Evolutionary conservation across 1,140 invertebrate genomes (phyloP).

Genomic region (Drosophila pandora): DNA sequence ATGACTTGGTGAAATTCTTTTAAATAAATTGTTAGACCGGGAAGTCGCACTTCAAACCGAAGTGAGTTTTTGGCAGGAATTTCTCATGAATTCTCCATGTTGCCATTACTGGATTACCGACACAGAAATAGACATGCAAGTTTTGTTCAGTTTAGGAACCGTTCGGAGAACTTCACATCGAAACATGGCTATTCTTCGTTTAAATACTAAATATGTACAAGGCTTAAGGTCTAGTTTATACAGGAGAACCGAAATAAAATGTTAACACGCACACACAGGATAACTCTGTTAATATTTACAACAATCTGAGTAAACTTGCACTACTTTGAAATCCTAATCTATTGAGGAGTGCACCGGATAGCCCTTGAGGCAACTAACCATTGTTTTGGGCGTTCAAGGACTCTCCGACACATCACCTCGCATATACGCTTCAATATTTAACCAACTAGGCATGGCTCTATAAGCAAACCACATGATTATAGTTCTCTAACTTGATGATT

Average conservation of each 20-base stretch:
- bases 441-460: slow-evolving; percentile 36
- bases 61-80: slow-evolving; percentile 33
- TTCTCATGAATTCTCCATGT: slow-evolving; percentile 9
- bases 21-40: slow-evolving; percentile 48
- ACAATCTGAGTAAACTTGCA: slow-evolving; percentile 43
- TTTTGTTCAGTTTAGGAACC: slow-evolving; percentile 29
- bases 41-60: slow-evolving; percentile 24
- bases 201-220: slow-evolving; percentile 39
- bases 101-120: slow-evolving; percentile 3
- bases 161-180: slow-evolving; percentile 27
- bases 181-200: slow-evolving; percentile 24
- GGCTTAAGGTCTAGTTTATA: slow-evolving; percentile 44
- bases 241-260: slow-evolving; percentile 22
- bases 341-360: background rate
- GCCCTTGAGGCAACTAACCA: background rate
- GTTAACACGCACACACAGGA: slow-evolving; percentile 10
- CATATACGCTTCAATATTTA: slow-evolving; percentile 27
- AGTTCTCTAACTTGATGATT: slow-evolving; percentile 27
- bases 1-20: slow-evolving; percentile 45
- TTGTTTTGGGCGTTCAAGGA: background rate
- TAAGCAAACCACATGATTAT: slow-evolving; percentile 34
- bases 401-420: background rate
- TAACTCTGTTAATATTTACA: slow-evolving; percentile 37
- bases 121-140: slow-evolving; percentile 1
- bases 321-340: slow-evolving; percentile 31